Base-by-base conservation (phyloP, 2,797 vertebrate genomes). In the Bucorvus abyssinicus region DNA sequence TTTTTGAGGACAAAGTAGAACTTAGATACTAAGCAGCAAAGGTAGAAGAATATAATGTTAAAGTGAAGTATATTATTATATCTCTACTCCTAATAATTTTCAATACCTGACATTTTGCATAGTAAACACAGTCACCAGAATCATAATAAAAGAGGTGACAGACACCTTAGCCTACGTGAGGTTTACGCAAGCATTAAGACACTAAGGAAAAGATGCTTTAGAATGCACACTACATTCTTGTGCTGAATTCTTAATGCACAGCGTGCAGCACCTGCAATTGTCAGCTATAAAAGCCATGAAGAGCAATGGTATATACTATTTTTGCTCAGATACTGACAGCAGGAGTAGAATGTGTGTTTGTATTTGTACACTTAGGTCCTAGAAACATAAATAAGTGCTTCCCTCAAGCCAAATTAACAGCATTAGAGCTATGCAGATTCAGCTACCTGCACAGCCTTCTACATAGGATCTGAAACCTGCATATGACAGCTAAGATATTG, bases 391-490 rank as follows among this genome's bases (percentile, higher is more conserved):
- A 4, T 4, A 74, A 61, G 38, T 84, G 53, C 13, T 88, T 80
- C 59, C 44, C 49, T 93, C 70, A 64, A 88, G 57, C 56, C 94
- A 73, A 93, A 90, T 74, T 32, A 88, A 77, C 26, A 79, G 45
- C 36, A 77, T 50, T 47, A 92, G 38, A 90, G 74, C 60, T 74
- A 82, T 74, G 88, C 87, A 96, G 85, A 82, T 67, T 73, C 56
- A 70, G 61, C 13, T 56, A 76, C 80, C 30, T 88, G 85, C 77
- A 91, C 52, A 86, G 76, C 63, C 23, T 30, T 91, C 56, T 88
- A 56, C 56, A 84, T 36, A 86, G 55, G 19, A 73, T 69, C 21
- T 19, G 32, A 90, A 93, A 84, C 29, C n/a, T 79, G 52, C 34
- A 84, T 29, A 55, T 6, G 7, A 45, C 67, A 88, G 67, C 12